phyloP scores from a whole-genome alignment of 2,888 invertebrate species.

The Agonopterix heracliana region DNA sequence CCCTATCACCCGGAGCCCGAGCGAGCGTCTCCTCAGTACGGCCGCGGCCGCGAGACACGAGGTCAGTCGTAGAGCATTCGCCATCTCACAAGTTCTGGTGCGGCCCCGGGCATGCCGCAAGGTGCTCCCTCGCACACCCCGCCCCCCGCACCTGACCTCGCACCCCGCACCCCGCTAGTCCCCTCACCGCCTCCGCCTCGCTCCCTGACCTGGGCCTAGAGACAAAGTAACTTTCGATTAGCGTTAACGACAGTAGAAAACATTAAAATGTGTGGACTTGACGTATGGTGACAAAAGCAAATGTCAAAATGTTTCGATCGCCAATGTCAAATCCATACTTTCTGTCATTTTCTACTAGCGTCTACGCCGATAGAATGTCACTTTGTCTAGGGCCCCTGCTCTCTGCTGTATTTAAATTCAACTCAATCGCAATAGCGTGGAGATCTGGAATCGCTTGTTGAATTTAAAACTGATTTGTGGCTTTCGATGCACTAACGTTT shows the following conservation, averaged over 20 bases:
- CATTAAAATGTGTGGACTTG: too few species aligned
- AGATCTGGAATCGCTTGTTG: neutral
- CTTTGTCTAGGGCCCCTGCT: too few species aligned
- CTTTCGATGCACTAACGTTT: constrained; percentile 1
- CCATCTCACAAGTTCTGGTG: constrained; percentile 77
- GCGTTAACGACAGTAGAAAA: too few species aligned
- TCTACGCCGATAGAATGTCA: too few species aligned
- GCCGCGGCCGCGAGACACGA: constrained; percentile 57
- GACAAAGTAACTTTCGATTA: too few species aligned
- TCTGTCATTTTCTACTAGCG: too few species aligned
- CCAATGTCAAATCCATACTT: too few species aligned
- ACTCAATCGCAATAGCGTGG: neutral
- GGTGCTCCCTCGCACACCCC: constrained; percentile 19
- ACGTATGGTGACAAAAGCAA: too few species aligned
- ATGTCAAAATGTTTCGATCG: too few species aligned
- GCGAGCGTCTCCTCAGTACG: constrained; percentile 46
- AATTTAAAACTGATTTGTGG: constrained; percentile 1
- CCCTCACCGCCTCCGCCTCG: constrained; percentile 19
- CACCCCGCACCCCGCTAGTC: constrained; percentile 18
- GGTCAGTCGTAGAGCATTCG: constrained; percentile 73
- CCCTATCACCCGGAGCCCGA: constrained; percentile 43
- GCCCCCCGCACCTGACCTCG: constrained; percentile 16
- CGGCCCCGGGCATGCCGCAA: constrained; percentile 24
- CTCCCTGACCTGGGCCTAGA: constrained; percentile 14
- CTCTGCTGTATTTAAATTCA: constrained; percentile 13